Base-by-base conservation (phyloP, 2,888 invertebrate species). In the Axea sp. region DNA sequence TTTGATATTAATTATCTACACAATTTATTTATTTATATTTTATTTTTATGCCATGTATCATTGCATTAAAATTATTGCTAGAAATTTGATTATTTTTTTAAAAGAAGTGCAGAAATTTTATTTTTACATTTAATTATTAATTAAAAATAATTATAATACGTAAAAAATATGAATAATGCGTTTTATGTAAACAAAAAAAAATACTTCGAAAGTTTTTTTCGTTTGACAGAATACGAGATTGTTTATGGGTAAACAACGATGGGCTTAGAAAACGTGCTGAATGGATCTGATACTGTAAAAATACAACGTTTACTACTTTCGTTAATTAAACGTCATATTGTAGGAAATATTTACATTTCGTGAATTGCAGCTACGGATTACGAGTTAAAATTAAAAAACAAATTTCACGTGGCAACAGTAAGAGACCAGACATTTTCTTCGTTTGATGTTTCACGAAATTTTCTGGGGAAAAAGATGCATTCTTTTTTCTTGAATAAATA, bases 311-410 rank as follows among this genome's bases (percentile, higher is more conserved):
- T 60, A 60, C 53, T 60, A 60, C 37, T 53, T 33, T 37, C 33
- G 31, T 60, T 69, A 69, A 53, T 69, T 69, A 69, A 60, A 60
- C 22, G 59, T 43, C 30, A 59, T 60, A 68, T 69, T 53, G 39
- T 30, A 60, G 22, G 53, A 45, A 41, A 60, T 53, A 60, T 69
- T 69, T 60, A 49, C 45, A 26, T 31, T 60, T 60, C 8, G 17
- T 12, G 31, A 53, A 69, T 55, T 47, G 60, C 55, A 2, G 31
- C 26, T 7, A 33, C 43, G n/a, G 31, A 60, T 35, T 45, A 47
- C 22, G 45, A 19, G 19, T 9, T 4, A 19, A 15, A 49, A 53
- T 53, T 30, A 69, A 57, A 65, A 49, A 68, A 51, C 35, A 53
- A 51, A 59, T 45, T 53, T 53, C 43, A 22, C 17, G 41, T 35